Percentiles rank a stretch among this genome's conserved stretches.
Conservation (phyloP, 2,113 vertebrate species). For the Lepus europaeus region DNA sequence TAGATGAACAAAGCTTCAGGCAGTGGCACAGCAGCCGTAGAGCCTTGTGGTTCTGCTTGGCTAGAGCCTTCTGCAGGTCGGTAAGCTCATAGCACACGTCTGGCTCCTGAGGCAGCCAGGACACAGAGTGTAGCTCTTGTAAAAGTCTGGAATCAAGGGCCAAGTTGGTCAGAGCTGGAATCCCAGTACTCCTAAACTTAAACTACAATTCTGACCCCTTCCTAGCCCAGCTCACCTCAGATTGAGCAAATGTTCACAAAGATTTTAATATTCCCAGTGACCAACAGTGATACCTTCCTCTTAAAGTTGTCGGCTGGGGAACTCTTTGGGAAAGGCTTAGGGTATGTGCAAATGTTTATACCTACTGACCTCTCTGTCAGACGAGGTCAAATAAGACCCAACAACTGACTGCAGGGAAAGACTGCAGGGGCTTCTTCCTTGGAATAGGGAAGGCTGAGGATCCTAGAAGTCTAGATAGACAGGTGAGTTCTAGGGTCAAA, state of each 20-base stretch:
- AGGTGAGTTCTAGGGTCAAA: constrained; percentile 20
- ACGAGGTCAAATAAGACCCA: not conserved
- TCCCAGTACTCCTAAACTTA: not conserved
- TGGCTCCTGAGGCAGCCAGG: constrained; percentile 86
- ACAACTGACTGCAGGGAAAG: not conserved
- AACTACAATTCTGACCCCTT: constrained; percentile 16
- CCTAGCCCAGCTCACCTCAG: not conserved
- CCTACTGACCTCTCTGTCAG: not conserved
- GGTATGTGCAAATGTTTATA: not conserved
- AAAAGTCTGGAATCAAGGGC: constrained; percentile 84
- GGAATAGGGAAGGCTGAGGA: not conserved
- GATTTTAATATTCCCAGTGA: not conserved
- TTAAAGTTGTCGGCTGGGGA: not conserved
- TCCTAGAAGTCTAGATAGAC: not conserved
- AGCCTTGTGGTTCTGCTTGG: constrained; percentile 74
- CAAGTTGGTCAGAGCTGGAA: not conserved
- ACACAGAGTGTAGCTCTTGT: constrained; percentile 87
- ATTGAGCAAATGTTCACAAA: not conserved
- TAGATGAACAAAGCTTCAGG: constrained; percentile 78
- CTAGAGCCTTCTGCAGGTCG: constrained; percentile 85
- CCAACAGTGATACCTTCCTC: not conserved
- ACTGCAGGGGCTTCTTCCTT: constrained; percentile 23
- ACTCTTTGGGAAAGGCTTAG: constrained; percentile 15
- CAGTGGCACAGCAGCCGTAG: constrained; percentile 83
- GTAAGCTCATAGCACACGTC: constrained; percentile 82